Evolutionary conservation across 2,888 invertebrate genomes (phyloP).

Genomic region (Mycalesis mineus): DNA sequence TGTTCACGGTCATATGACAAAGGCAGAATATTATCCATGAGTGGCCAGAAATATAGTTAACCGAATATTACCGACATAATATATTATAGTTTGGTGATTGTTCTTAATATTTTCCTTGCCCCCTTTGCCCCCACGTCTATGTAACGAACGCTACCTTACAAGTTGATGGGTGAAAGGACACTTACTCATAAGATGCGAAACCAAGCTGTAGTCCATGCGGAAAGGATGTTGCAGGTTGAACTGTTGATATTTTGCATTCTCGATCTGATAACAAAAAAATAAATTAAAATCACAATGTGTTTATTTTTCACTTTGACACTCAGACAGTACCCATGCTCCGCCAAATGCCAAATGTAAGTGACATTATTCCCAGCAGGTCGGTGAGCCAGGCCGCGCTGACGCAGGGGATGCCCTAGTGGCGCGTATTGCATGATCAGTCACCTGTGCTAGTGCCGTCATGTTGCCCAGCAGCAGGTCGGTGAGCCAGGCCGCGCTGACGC

Average conservation of each 20-base stretch:
- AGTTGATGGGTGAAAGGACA: slow-evolving; percentile 25
- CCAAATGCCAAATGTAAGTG: too few relatives aligned
- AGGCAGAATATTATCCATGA: too few relatives aligned
- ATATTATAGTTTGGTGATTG: too few relatives aligned
- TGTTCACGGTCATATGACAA: too few relatives aligned
- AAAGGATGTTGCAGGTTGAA: slow-evolving; percentile 89
- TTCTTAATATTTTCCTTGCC: too few relatives aligned
- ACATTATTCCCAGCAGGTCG: slow-evolving; percentile 92
- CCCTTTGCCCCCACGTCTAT: too few relatives aligned
- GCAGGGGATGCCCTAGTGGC: slow-evolving; percentile 93
- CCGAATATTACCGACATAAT: too few relatives aligned
- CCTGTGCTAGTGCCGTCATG: slow-evolving; percentile 87
- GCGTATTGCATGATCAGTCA: slow-evolving; percentile 77
- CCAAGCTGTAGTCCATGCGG: slow-evolving; percentile 89
- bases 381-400: slow-evolving; percentile 97
- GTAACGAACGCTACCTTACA: too few relatives aligned
- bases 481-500: slow-evolving; percentile 96
- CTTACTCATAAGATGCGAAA: slow-evolving; percentile 94
- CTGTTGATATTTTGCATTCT: slow-evolving; percentile 92
- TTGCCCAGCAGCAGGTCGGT: slow-evolving; percentile 95
- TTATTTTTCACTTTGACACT: too few relatives aligned
- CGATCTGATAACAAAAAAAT: slow-evolving; percentile 62
- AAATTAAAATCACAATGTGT: background rate
- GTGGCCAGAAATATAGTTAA: too few relatives aligned
- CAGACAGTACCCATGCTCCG: too few relatives aligned